A percentile compares a stretch with the other conserved stretches of the same genome.
phyloP scores from a whole-genome alignment of 2,797 vertebrate species.

The Chlorospingus flavigularis region DNA sequence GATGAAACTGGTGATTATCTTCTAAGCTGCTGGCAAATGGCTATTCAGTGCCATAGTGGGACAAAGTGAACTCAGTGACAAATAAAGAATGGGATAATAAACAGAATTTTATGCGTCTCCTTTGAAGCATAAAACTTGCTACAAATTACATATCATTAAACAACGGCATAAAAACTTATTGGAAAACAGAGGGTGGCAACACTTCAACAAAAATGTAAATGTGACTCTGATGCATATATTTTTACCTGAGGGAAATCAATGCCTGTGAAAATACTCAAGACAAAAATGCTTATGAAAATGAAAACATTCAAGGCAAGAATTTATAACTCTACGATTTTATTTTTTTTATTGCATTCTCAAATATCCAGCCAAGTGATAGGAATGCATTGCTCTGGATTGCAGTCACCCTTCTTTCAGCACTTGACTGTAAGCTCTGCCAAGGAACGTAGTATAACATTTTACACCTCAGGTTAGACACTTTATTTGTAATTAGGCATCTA shows the following conservation, averaged over 20 bases:
- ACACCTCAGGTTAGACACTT: neutral
- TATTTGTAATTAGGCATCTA: neutral
- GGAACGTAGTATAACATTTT: neutral
- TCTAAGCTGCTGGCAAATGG: slow-evolving; percentile 68
- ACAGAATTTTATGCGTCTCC: slow-evolving; percentile 40
- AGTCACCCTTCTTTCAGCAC: neutral
- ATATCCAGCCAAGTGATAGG: slow-evolving; percentile 17
- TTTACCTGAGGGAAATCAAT: slow-evolving; percentile 49
- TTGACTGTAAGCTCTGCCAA: neutral
- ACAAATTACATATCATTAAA: slow-evolving; percentile 63
- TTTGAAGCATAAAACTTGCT: slow-evolving; percentile 66
- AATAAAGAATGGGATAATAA: slow-evolving; percentile 68
- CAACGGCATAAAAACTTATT: slow-evolving; percentile 69
- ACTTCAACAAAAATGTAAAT: slow-evolving; percentile 25
- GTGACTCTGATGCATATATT: slow-evolving; percentile 14
- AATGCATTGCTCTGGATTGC: neutral
- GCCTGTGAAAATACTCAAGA: slow-evolving; percentile 1
- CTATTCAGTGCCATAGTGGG: slow-evolving; percentile 15
- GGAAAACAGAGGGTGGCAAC: slow-evolving; percentile 43
- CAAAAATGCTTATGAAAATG: slow-evolving; percentile 38
- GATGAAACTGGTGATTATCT: slow-evolving; percentile 74
- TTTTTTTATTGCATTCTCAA: slow-evolving; percentile 24
- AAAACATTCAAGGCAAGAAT: slow-evolving; percentile 29
- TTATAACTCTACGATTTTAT: neutral
- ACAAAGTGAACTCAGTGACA: slow-evolving; percentile 18